Evolutionary conservation across 2,888 invertebrate genomes (phyloP).

Genomic region (Ichneumoninae sp.): DNA sequence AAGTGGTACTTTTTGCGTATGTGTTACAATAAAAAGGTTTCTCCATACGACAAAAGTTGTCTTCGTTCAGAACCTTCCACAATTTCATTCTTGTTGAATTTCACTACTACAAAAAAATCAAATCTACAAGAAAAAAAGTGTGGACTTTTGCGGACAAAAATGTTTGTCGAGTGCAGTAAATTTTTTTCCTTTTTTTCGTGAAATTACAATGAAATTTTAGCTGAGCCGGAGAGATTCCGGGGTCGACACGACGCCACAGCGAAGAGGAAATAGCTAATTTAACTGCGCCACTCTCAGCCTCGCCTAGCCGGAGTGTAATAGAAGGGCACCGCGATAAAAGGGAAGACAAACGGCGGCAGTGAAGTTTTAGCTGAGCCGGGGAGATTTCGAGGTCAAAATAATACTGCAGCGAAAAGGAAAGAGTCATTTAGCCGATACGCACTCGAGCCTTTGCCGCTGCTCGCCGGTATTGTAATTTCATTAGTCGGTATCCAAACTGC

Average conservation of each 20-base stretch:
- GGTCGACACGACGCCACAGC: background rate
- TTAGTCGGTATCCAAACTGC: background rate
- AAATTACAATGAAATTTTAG: background rate
- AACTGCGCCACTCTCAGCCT: background rate
- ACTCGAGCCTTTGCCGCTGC: slow-evolving; percentile 16
- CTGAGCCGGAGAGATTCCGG: background rate
- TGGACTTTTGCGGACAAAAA: background rate
- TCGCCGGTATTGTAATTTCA: slow-evolving; percentile 28
- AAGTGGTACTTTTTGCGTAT: too few species aligned
- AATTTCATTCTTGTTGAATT: too few species aligned
- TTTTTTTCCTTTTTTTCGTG: background rate
- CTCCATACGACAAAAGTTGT: too few species aligned
- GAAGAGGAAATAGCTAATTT: background rate
- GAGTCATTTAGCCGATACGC: slow-evolving; percentile 8
- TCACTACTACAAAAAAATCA: too few species aligned
- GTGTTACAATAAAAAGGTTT: too few species aligned
- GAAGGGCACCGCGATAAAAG: background rate
- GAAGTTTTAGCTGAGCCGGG: slow-evolving; percentile 15
- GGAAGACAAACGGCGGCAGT: background rate
- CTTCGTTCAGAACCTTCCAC: too few species aligned
- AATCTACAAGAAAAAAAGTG: too few species aligned
- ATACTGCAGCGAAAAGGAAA: slow-evolving; percentile 9
- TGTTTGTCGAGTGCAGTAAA: background rate
- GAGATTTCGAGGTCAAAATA: slow-evolving; percentile 22
- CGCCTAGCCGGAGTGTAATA: background rate